These are phyloP conservation scores for Nematolebias whitei DNA, from an alignment of 2,113 vertebrate species.

Conservation along the genomic window DNA sequence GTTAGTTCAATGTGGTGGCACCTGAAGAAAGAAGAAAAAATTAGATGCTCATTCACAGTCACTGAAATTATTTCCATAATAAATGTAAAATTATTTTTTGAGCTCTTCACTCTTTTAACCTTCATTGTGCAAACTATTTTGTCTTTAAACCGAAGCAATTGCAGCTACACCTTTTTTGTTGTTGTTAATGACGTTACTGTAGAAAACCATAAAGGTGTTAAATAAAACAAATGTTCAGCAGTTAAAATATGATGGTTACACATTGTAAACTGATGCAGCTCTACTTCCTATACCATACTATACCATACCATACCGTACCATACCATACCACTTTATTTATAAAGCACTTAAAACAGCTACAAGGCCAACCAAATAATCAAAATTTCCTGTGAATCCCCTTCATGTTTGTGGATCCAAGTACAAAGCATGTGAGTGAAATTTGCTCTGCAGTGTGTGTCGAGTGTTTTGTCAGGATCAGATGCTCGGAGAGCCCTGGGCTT, in stretches of 20 bases:
- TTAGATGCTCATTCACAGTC: no score
- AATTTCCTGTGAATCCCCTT: conserved; percentile 2
- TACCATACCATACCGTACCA: no score
- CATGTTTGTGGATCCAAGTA: conserved; percentile 14
- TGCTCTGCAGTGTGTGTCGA: conserved; percentile 19
- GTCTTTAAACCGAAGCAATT: background rate
- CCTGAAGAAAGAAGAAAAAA: no score
- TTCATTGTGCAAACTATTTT: background rate
- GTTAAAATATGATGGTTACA: background rate
- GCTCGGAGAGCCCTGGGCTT: conserved; percentile 38
- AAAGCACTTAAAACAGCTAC: no score
- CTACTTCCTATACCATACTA: background rate
- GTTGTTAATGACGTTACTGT: background rate
- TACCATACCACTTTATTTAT: no score
- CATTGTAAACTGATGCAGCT: background rate
- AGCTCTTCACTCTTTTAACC: no score
- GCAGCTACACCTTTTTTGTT: background rate
- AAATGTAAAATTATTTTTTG: no score
- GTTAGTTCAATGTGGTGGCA: no score
- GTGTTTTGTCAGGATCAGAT: conserved; percentile 54
- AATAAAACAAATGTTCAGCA: background rate
- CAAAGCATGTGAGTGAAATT: conserved; percentile 34
- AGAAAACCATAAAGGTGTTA: background rate
- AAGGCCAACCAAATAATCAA: no score
- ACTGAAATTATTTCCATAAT: no score